Conservation (phyloP, 2,797 vertebrate genomes). For the Luscinia luscinia region DNA sequence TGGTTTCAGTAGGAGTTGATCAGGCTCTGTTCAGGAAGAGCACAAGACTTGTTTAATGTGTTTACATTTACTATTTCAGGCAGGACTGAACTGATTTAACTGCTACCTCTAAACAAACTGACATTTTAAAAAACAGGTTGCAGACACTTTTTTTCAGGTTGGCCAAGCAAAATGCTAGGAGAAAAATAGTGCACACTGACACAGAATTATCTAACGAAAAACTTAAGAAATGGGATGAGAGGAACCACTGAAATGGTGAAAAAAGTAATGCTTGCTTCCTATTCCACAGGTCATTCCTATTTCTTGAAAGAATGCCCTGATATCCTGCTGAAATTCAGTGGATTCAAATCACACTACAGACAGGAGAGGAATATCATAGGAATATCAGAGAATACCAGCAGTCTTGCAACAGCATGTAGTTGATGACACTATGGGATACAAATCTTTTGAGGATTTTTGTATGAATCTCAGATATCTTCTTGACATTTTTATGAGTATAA, state of each 20-base stretch:
- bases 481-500: neutral
- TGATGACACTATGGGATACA: neutral
- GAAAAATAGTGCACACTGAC: neutral
- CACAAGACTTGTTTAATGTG: neutral
- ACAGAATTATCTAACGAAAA: neutral
- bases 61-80: constrained; percentile 37
- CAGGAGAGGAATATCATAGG: neutral
- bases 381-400: neutral
- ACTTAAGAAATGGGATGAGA: neutral
- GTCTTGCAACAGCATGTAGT: neutral
- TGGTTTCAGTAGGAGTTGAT: constrained; percentile 22
- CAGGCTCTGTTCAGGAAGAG: neutral
- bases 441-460: too few species aligned
- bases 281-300: neutral
- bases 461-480: neutral
- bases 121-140: constrained; percentile 35
- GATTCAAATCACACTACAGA: neutral
- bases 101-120: constrained; percentile 24
- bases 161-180: neutral
- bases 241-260: neutral
- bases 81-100: constrained; percentile 23
- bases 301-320: neutral
- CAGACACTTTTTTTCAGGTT: neutral
- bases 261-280: neutral
- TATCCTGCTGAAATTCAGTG: neutral